These are phyloP conservation scores for Rhynchomys soricoides DNA, from an alignment of 2,113 vertebrate genomes.

Conservation along the genomic window DNA sequence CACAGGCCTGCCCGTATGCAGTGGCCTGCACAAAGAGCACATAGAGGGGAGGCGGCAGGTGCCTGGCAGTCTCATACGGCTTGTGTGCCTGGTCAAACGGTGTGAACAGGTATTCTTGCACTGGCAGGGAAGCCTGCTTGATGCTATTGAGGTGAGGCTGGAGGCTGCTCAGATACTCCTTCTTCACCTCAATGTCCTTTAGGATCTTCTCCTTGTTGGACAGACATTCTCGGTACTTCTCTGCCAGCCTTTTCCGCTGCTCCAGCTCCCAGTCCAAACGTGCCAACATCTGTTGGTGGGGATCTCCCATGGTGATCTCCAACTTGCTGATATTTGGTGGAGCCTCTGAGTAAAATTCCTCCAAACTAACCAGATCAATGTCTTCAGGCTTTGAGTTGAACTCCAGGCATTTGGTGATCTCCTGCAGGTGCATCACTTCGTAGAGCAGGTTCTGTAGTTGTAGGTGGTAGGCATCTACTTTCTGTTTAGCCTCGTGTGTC, in stretches of 20 bases:
- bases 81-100: slow-evolving; percentile 97
- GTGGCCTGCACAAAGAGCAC: slow-evolving; percentile 97
- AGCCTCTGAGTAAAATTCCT: slow-evolving; percentile 95
- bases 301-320: slow-evolving; percentile 90
- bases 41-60: slow-evolving; percentile 95
- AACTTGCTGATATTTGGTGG: slow-evolving; percentile 93
- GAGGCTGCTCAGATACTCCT: slow-evolving; percentile 96
- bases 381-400: slow-evolving; percentile 99
- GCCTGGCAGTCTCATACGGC: slow-evolving; percentile 94
- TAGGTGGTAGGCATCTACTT: slow-evolving; percentile 95
- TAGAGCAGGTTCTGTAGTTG: slow-evolving; percentile 99
- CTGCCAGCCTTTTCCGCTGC: slow-evolving; percentile 97
- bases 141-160: slow-evolving; percentile 97
- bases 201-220: slow-evolving; percentile 96
- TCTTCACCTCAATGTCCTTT: slow-evolving; percentile 98
- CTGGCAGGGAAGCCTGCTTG: slow-evolving; percentile 98
- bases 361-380: slow-evolving; percentile 94
- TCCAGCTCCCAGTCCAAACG: slow-evolving; percentile 99
- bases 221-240: slow-evolving; percentile 94
- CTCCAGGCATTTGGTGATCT: slow-evolving; percentile 98
- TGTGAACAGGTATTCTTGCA: slow-evolving; percentile 97
- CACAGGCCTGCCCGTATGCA: slow-evolving; percentile 96
- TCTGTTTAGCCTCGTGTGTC: slow-evolving; percentile 98
- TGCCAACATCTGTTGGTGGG: slow-evolving; percentile 96
- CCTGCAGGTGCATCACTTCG: slow-evolving; percentile 98